Evolutionary conservation across 2,888 invertebrate genomes (phyloP).

Genomic region (Polylopha cassiicola): DNA sequence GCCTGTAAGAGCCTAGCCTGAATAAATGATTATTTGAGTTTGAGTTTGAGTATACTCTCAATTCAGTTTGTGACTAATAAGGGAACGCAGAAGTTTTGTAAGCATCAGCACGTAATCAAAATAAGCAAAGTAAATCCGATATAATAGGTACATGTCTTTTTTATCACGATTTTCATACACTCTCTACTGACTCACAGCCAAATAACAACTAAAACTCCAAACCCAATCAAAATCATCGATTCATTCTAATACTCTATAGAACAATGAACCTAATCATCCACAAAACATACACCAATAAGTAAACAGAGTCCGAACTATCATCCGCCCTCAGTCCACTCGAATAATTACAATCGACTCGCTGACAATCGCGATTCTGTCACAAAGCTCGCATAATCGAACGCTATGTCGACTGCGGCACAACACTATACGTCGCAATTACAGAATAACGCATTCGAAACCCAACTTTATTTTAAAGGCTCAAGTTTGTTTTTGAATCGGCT

Average conservation of each 20-base stretch:
- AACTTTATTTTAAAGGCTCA: constrained; percentile 28
- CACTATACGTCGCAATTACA: constrained; percentile 46
- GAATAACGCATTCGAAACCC: constrained; percentile 24
- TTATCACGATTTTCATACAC: constrained; percentile 3
- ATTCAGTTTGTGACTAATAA: too few relatives aligned
- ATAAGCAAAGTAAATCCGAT: constrained; percentile 27
- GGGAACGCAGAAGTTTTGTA: too few relatives aligned
- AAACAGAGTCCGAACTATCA: constrained; percentile 43
- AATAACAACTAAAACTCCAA: neutral
- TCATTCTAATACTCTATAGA: constrained; percentile 10
- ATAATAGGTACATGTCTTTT: constrained; percentile 4
- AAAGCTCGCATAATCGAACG: constrained; percentile 74
- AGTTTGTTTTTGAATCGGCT: constrained; percentile 8
- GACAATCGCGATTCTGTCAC: constrained; percentile 76
- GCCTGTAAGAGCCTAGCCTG: too few relatives aligned
- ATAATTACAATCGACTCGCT: constrained; percentile 75
- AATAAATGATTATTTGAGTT: too few relatives aligned
- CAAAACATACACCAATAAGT: constrained; percentile 40
- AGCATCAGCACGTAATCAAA: constrained; percentile 25
- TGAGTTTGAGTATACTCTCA: too few relatives aligned
- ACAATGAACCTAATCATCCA: constrained; percentile 21
- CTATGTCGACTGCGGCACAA: constrained; percentile 49
- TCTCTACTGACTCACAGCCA: too few relatives aligned
- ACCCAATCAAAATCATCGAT: constrained; percentile 11
- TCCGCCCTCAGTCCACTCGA: constrained; percentile 58